Percentiles rank a stretch among this genome's conserved stretches.
Evolutionary conservation across 2,797 vertebrate genomes (phyloP).

Genomic region (Spinus olivaceus): DNA sequence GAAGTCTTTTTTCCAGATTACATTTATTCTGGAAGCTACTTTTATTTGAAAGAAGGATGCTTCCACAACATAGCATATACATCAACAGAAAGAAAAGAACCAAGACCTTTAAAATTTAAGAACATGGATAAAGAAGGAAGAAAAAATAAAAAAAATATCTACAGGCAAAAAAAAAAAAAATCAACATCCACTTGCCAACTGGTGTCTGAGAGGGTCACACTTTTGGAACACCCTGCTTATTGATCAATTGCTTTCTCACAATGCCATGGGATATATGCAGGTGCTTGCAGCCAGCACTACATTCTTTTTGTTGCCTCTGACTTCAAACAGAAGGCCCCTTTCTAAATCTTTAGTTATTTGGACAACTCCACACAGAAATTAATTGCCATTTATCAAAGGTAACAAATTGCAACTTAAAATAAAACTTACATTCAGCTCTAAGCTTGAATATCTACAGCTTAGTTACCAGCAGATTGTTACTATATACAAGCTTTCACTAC

Average conservation of each 20-base stretch:
- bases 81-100: background rate
- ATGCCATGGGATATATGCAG: background rate
- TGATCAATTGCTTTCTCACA: background rate
- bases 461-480: background rate
- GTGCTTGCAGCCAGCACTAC: background rate
- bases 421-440: background rate
- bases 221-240: background rate
- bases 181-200: background rate
- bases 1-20: background rate
- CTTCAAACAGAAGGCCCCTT: background rate
- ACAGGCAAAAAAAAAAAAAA: background rate
- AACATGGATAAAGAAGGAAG: fast-evolving
- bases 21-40: background rate
- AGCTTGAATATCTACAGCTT: background rate
- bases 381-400: background rate
- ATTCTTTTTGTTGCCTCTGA: background rate
- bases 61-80: background rate
- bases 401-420: background rate
- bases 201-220: background rate
- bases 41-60: background rate
- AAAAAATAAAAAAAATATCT: background rate
- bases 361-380: background rate
- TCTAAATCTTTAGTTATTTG: background rate
- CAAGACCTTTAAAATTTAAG: background rate
- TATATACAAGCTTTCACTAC: background rate